Evolutionary conservation across 2,113 vertebrate species (phyloP).

Genomic region (Cebidichthys violaceus): DNA sequence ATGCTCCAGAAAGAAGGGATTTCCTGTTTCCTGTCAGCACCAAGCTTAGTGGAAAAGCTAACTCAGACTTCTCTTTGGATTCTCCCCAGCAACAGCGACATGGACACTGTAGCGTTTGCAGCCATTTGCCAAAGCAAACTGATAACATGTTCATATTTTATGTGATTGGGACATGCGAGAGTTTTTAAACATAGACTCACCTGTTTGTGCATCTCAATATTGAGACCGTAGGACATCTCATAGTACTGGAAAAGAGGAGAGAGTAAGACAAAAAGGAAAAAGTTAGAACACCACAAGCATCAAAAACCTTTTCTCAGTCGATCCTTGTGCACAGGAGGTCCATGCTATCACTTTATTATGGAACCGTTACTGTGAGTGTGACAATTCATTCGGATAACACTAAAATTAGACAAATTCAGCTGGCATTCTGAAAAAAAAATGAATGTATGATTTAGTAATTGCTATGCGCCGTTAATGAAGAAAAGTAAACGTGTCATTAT

Average conservation of each 20-base stretch:
- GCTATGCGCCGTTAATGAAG: too few species aligned
- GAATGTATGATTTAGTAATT: too few species aligned
- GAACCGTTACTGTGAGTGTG: neutral
- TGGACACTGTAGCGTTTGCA: neutral
- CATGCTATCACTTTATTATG: neutral
- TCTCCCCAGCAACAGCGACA: neutral
- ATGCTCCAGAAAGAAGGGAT: neutral
- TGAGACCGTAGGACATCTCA: slow-evolving; percentile 94
- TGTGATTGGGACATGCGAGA: slow-evolving; percentile 5
- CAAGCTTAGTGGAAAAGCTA: neutral
- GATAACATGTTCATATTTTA: slow-evolving; percentile 8
- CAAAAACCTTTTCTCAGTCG: neutral
- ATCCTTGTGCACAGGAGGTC: neutral
- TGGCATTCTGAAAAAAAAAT: neutral
- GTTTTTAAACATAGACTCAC: slow-evolving; percentile 51
- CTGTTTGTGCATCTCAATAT: slow-evolving; percentile 99
- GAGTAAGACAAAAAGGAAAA: slow-evolving; percentile 7
- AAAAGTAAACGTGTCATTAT: too few species aligned
- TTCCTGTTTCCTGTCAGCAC: neutral
- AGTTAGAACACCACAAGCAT: neutral
- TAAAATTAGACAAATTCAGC: neutral
- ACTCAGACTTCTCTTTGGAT: neutral
- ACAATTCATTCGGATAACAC: neutral
- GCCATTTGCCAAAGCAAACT: neutral
- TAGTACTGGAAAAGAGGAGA: slow-evolving; percentile 70